phyloP scores from a whole-genome alignment of 2,113 vertebrate species.

The Daboia siamensis region DNA sequence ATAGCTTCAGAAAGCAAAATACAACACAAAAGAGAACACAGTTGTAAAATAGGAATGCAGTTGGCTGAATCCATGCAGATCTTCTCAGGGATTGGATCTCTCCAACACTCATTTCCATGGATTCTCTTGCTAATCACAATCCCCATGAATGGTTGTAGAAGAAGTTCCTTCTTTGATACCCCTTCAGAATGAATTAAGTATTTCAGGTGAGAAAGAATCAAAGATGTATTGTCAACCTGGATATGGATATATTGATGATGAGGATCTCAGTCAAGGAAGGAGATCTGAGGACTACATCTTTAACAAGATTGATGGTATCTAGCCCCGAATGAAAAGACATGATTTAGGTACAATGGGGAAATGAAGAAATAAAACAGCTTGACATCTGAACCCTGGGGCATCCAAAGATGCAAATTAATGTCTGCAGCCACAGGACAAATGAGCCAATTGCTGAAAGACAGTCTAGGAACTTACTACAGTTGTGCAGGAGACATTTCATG shows the following conservation, averaged over 20 bases:
- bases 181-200: not conserved
- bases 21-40: not conserved
- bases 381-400: not conserved
- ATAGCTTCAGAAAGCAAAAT: not conserved
- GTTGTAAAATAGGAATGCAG: not conserved
- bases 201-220: not conserved
- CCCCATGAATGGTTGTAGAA: not conserved
- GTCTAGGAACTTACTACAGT: not conserved
- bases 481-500: not conserved
- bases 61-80: not conserved
- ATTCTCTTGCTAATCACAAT: not conserved
- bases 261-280: not conserved
- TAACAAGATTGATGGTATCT: not conserved
- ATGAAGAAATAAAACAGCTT: not conserved
- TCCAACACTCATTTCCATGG: not conserved
- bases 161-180: not conserved
- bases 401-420: not conserved
- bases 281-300: not conserved
- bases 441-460: no score
- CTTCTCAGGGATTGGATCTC: not conserved
- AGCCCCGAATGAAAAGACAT: not conserved
- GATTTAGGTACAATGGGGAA: not conserved
- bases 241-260: not conserved
- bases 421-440: not conserved
- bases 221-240: not conserved